These are phyloP conservation scores for Zaprionus davidi DNA, from an alignment of 1,140 invertebrate species.

Conservation along the genomic window DNA sequence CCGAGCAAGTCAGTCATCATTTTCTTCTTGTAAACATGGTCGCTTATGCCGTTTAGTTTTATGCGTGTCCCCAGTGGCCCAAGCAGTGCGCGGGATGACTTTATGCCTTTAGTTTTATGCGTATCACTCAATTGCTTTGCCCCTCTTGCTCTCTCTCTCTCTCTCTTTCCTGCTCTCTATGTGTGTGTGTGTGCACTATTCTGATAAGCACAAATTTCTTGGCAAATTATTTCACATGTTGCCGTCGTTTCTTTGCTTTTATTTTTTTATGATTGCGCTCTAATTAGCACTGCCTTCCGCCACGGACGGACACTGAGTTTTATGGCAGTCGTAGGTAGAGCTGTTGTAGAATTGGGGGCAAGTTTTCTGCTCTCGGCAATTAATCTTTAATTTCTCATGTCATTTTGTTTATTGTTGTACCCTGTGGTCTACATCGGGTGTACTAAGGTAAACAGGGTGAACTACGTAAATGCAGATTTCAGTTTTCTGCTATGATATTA, in stretches of 20 bases:
- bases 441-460: conserved; percentile 18
- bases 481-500: too few relatives aligned
- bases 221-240: conserved; percentile 56
- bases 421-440: neutral
- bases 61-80: conserved; percentile 15
- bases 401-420: conserved; percentile 27
- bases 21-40: conserved; percentile 41
- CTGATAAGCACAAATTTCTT: conserved; percentile 49
- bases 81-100: conserved; percentile 20
- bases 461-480: neutral
- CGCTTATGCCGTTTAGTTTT: conserved; percentile 49
- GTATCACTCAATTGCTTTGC: conserved; percentile 31
- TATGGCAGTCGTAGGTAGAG: neutral
- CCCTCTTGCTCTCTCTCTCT: neutral
- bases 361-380: conserved; percentile 16
- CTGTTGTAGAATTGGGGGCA: neutral
- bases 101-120: conserved; percentile 55
- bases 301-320: conserved; percentile 24
- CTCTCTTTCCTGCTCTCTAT: too few relatives aligned
- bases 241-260: conserved; percentile 9
- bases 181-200: conserved; percentile 5
- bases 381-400: conserved; percentile 21
- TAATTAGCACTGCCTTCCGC: conserved; percentile 32
- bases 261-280: conserved; percentile 33
- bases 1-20: conserved; percentile 17